Base-by-base conservation (phyloP, 2,113 vertebrate genomes). In the Phyllostomus hastatus region DNA sequence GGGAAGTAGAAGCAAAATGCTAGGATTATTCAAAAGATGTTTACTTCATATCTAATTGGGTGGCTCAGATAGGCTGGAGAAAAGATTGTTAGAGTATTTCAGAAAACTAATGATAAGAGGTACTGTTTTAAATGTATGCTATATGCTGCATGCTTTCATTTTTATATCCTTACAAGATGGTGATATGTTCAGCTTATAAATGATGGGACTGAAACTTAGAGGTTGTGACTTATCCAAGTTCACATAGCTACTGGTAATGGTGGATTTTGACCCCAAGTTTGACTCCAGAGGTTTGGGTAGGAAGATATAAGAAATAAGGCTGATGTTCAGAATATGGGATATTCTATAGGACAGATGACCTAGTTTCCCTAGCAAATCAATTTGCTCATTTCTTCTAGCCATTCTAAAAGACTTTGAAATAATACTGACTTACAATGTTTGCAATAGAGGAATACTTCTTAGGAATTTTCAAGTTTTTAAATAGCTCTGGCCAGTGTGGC, bases 341-440 rank as follows among this genome's bases (percentile, higher is more conserved):
- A 88, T 61, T 85, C 12, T 73, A 7, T 79, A 66, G 70, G 84
- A 80, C 38, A 89, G 66, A 92, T 95, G 52, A 88, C 38, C 16
- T 92, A 72, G 20, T 89, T 95, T 96, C 54, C 89, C 38, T 33
- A 92, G 66, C 46, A 92, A 85, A 92, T 88, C 31, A 69, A 54
- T 83, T 96, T 69, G n/a, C 46, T 87, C 20, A 78, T 94, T 64
- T 28, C 48, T 72, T 95, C 54, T 92, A n/a, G 61, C 31, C 61
- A 83, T 92, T 92, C 17, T 92, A 82, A 69, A 87, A 91, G 41
- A 82, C 59, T 87, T 83, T 81, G 59, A 89, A 96, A 76, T 94
- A 85, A 61, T 61, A 84, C 80, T 90, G 69, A 81, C 48, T 83
- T 92, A 48, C 50, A n/a, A 38, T 90, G 28, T 81, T 89, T 79